A percentile compares a stretch with the other conserved stretches of the same genome.
Evolutionary conservation across 2,113 vertebrate genomes (phyloP).

Genomic region (Pollimyrus isidori): DNA sequence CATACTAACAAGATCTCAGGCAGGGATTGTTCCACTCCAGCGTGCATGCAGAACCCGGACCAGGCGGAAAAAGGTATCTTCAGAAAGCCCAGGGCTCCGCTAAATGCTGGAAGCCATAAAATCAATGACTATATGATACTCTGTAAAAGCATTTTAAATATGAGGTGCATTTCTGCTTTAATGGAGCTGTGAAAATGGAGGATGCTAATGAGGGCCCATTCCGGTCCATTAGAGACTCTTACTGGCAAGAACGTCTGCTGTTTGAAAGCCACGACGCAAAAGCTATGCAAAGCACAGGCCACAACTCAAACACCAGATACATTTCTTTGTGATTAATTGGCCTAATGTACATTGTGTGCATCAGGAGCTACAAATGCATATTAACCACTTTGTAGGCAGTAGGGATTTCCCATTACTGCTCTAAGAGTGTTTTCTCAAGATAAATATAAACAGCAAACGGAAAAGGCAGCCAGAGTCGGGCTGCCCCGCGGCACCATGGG

Average conservation of each 20-base stretch:
- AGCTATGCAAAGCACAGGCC: constrained; percentile 51
- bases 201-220: constrained; percentile 67
- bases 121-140: constrained; percentile 47
- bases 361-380: constrained; percentile 32
- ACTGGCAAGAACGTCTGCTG: constrained; percentile 61
- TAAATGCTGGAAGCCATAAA: constrained; percentile 56
- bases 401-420: constrained; percentile 5
- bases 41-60: neutral
- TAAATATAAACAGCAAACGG: neutral
- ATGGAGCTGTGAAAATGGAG: constrained; percentile 55
- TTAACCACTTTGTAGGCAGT: neutral
- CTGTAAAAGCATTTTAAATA: constrained; percentile 67
- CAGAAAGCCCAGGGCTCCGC: constrained; percentile 56
- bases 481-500: too few species aligned
- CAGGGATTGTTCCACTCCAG: neutral
- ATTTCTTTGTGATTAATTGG: constrained; percentile 52
- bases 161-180: constrained; percentile 61
- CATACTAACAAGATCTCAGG: neutral
- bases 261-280: constrained; percentile 43
- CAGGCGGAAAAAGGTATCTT: constrained; percentile 20
- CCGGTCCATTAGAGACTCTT: constrained; percentile 65
- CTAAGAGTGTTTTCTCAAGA: neutral
- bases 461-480: neutral
- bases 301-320: constrained; percentile 48
- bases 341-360: constrained; percentile 57